A percentile compares a stretch with the other conserved stretches of the same genome.
These are phyloP conservation scores for Psittacus erithacus DNA, from an alignment of 2,113 vertebrate genomes.

Conservation along the genomic window DNA sequence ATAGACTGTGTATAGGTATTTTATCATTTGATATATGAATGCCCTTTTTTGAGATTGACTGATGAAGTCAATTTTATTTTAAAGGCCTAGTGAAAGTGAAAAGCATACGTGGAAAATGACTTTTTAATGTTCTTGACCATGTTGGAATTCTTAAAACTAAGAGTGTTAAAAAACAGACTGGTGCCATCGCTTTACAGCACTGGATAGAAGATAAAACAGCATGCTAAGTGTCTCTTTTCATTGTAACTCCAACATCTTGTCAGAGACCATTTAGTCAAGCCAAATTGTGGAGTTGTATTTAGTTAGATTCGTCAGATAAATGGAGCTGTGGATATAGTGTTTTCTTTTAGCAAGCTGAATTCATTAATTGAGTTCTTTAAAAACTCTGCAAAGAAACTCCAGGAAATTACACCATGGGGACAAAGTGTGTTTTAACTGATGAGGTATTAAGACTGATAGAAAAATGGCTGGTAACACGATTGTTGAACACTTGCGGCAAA, in stretches of 20 bases:
- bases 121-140: background rate
- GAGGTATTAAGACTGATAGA: slow-evolving; percentile 1
- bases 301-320: slow-evolving; percentile 19
- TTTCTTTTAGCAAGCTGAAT: slow-evolving; percentile 5
- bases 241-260: background rate
- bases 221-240: background rate
- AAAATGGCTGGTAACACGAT: slow-evolving; percentile 19
- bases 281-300: background rate
- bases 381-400: background rate
- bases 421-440: background rate
- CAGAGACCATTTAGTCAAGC: slow-evolving; percentile 6
- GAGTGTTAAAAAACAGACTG: background rate
- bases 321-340: background rate
- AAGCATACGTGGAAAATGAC: background rate
- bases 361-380: slow-evolving; percentile 17
- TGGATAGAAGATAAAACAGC: background rate
- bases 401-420: background rate
- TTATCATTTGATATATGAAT: background rate
- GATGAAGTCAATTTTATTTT: background rate
- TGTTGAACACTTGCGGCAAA: background rate
- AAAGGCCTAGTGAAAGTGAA: background rate
- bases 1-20: background rate
- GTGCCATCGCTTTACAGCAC: background rate
- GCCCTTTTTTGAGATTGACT: background rate
- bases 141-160: background rate